A percentile compares a stretch with the other conserved stretches of the same genome.
Conservation (phyloP, 1,140 invertebrate species). For the Drosophila repleta region DNA sequence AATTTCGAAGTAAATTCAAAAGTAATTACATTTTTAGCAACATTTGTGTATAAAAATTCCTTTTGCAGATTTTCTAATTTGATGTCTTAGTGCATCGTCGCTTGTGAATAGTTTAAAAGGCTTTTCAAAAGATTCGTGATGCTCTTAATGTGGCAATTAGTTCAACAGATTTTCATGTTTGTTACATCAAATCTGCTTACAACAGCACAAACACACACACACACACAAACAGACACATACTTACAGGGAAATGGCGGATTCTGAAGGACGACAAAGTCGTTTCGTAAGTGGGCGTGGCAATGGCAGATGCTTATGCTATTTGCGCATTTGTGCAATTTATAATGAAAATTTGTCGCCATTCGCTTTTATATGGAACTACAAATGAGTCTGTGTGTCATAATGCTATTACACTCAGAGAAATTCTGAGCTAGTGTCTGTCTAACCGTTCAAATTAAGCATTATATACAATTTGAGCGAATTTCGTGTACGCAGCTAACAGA, state of each 20-base stretch:
- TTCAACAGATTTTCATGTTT: constrained; percentile 11
- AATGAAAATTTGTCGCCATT: constrained; percentile 62
- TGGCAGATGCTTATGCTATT: constrained; percentile 62
- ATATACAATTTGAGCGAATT: too few species aligned
- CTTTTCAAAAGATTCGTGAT: too few species aligned
- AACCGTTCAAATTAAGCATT: too few species aligned
- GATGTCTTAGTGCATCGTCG: too few species aligned
- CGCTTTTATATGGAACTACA: constrained; percentile 27
- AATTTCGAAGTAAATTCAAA: too few species aligned
- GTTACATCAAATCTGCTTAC: constrained; percentile 37
- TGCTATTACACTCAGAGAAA: constrained; percentile 18
- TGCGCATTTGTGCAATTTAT: constrained; percentile 70
- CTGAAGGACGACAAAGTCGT: constrained; percentile 31
- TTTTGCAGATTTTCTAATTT: too few species aligned
- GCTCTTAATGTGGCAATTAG: constrained; percentile 32
- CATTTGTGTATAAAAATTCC: too few species aligned
- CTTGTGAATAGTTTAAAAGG: too few species aligned
- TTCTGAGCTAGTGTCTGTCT: too few species aligned
- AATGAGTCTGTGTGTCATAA: background rate
- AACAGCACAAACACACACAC: background rate
- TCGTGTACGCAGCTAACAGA: too few species aligned
- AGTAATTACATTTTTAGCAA: too few species aligned
- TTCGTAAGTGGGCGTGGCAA: constrained; percentile 12
- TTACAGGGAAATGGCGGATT: constrained; percentile 6
- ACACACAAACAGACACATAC: constrained; percentile 8